These are phyloP conservation scores for Apodemus agrarius DNA, from an alignment of 2,797 vertebrate species.

Conservation along the genomic window DNA sequence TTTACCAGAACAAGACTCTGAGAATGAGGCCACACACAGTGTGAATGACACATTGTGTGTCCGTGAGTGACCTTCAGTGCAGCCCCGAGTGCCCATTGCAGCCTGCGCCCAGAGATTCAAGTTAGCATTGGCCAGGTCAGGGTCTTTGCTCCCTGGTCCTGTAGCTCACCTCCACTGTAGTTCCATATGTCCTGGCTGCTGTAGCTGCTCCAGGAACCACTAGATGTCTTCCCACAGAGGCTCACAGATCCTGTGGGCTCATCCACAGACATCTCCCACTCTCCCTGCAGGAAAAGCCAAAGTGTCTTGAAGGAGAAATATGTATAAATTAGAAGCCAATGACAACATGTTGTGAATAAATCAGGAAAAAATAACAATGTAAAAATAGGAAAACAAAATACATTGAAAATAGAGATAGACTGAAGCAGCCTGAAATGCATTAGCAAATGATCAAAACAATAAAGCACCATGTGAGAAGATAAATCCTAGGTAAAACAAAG, in stretches of 20 bases:
- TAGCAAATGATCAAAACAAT: no score
- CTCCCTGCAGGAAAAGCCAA: constrained; percentile 15
- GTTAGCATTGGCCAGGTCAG: neutral
- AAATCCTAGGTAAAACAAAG: no score
- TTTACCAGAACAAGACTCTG: no score
- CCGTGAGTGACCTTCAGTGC: no score
- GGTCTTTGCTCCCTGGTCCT: neutral
- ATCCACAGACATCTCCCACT: constrained; percentile 91
- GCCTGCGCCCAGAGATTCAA: neutral
- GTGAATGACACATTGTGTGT: no score
- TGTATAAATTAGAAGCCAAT: neutral
- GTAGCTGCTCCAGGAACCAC: constrained; percentile 87
- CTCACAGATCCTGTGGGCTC: constrained; percentile 79
- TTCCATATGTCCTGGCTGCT: constrained; percentile 87
- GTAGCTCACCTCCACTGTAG: constrained; percentile 82
- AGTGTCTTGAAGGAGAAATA: neutral
- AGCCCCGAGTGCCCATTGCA: neutral
- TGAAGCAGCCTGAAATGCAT: no score
- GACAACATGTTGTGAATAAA: neutral
- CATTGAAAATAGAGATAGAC: no score
- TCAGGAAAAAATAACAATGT: neutral
- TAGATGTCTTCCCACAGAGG: constrained; percentile 80
- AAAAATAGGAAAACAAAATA: neutral
- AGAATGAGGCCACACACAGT: no score
- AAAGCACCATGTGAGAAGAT: no score